Conservation (phyloP, 1,140 invertebrate genomes). For the Scylla paramamosain region DNA sequence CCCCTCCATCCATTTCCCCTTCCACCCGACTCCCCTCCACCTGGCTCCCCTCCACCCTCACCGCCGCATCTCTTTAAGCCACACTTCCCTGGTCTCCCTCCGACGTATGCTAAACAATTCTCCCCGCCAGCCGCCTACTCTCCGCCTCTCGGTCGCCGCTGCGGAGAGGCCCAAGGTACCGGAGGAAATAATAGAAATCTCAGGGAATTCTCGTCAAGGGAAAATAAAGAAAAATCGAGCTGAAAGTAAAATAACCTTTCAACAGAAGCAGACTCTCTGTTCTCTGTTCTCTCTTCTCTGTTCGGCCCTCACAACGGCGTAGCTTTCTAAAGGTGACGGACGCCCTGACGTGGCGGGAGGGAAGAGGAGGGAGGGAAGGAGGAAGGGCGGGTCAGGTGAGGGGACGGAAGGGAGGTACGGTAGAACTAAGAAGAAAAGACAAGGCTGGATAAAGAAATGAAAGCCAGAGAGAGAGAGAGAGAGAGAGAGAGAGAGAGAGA, state of each 20-base stretch:
- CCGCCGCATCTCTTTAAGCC: background rate
- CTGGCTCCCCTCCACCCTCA: too few species aligned
- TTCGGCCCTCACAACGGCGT: background rate
- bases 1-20: too few species aligned
- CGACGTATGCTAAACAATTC: background rate
- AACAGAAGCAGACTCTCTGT: background rate
- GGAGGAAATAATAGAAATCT: background rate
- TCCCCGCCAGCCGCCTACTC: background rate
- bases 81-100: background rate
- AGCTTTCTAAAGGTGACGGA: background rate
- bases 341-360: background rate
- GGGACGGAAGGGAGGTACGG: background rate
- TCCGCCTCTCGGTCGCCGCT: background rate
- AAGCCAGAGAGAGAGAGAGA: conserved; percentile 50
- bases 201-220: background rate
- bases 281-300: background rate
- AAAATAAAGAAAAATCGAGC: background rate
- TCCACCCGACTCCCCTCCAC: too few species aligned
- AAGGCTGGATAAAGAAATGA: background rate
- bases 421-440: background rate
- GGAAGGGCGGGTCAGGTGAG: background rate
- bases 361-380: background rate
- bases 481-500: background rate
- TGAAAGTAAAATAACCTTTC: background rate
- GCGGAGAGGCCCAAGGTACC: background rate